Conservation (phyloP, 2,888 invertebrate genomes). For the Melanchra persicariae region DNA sequence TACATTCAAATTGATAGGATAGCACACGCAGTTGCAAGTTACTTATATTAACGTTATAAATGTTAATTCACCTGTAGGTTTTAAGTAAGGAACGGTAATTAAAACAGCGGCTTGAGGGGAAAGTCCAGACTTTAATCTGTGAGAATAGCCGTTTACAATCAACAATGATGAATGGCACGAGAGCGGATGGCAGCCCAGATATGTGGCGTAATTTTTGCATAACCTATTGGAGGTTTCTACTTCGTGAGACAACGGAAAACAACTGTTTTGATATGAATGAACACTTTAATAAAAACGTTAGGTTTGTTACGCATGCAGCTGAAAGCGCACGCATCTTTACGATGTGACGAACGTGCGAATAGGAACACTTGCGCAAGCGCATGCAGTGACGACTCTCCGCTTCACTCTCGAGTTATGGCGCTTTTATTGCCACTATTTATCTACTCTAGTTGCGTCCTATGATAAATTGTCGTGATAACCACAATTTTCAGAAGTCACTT, state of each 20-base stretch:
- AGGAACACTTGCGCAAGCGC: slow-evolving; percentile 85
- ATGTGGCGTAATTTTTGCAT: slow-evolving; percentile 82
- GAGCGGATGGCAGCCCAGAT: slow-evolving; percentile 60
- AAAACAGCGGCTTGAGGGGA: slow-evolving; percentile 66
- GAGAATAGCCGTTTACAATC: slow-evolving; percentile 72
- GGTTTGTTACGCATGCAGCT: slow-evolving; percentile 65
- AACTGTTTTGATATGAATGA: slow-evolving; percentile 65
- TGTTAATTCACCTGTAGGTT: slow-evolving; percentile 9
- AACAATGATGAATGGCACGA: slow-evolving; percentile 73
- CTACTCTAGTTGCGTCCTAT: slow-evolving; percentile 66
- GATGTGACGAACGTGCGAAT: slow-evolving; percentile 81
- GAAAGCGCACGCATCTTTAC: slow-evolving; percentile 70
- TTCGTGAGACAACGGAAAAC: slow-evolving; percentile 75
- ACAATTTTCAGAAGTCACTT: slow-evolving; percentile 62
- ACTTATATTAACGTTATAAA: slow-evolving; percentile 1
- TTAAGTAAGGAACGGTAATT: slow-evolving; percentile 43
- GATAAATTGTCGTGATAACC: slow-evolving; percentile 77
- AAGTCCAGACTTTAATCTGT: slow-evolving; percentile 70
- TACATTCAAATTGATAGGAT: slow-evolving; percentile 25
- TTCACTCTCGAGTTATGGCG: slow-evolving; percentile 68
- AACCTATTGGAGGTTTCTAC: slow-evolving; percentile 68
- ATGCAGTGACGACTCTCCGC: slow-evolving; percentile 62
- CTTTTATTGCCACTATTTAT: slow-evolving; percentile 76
- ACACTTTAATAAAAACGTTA: slow-evolving; percentile 61
- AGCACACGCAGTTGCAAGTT: slow-evolving; percentile 7